Percentiles rank a stretch among this genome's conserved stretches.
These are phyloP conservation scores for Paraplagusia blochii DNA, from an alignment of 2,113 vertebrate genomes.

Conservation along the genomic window DNA sequence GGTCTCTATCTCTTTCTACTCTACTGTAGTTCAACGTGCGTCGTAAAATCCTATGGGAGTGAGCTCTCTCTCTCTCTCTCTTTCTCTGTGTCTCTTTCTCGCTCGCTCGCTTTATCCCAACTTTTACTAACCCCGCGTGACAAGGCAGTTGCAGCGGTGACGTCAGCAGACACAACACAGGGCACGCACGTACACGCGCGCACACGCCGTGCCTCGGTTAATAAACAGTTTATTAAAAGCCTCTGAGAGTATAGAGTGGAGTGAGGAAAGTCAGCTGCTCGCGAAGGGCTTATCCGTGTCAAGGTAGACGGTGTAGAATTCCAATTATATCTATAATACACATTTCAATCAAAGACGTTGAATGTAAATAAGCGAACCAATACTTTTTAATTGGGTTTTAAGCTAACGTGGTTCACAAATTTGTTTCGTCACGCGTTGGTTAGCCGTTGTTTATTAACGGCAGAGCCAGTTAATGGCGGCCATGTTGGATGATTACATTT, in stretches of 20 bases:
- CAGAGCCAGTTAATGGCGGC: too few species aligned
- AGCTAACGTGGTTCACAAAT: too few species aligned
- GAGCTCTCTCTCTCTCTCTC: constrained; percentile 10
- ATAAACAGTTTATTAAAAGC: constrained; percentile 11
- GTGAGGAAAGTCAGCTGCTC: neutral
- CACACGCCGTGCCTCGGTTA: constrained; percentile 16
- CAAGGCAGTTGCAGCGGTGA: constrained; percentile 79
- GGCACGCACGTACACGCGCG: constrained; percentile 8
- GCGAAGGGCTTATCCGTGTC: neutral
- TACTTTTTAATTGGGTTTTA: too few species aligned
- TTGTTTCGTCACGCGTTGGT: too few species aligned
- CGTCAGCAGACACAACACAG: constrained; percentile 73
- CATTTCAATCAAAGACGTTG: too few species aligned
- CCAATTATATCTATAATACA: too few species aligned
- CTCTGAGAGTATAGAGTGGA: neutral
- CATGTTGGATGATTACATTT: too few species aligned
- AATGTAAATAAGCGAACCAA: too few species aligned
- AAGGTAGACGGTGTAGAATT: neutral
- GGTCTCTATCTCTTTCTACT: neutral
- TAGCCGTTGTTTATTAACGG: too few species aligned
- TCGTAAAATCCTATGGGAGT: constrained; percentile 29
- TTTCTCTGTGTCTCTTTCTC: constrained; percentile 7
- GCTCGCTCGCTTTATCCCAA: constrained; percentile 73
- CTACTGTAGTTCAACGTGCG: constrained; percentile 34
- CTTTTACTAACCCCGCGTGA: constrained; percentile 84